These are phyloP conservation scores for Recurvirostra avosetta DNA, from an alignment of 2,113 vertebrate species.

Conservation along the genomic window DNA sequence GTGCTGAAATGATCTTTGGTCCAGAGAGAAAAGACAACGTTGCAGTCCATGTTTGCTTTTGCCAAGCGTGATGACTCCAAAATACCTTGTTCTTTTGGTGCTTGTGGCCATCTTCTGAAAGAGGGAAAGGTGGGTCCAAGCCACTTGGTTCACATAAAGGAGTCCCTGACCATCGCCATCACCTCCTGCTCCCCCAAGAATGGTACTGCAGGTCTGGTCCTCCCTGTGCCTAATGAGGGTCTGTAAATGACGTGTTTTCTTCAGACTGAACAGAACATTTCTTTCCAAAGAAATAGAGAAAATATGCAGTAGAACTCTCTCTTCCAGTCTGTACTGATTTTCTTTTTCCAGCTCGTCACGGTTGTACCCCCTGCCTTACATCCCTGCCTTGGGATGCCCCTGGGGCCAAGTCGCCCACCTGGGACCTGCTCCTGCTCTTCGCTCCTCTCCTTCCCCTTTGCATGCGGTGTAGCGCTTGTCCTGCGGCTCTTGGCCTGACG, in stretches of 20 bases:
- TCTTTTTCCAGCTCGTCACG: neutral
- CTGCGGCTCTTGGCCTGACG: neutral
- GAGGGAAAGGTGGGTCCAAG: neutral
- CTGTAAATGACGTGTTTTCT: neutral
- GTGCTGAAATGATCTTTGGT: neutral
- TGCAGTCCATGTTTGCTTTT: neutral
- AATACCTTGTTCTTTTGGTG: neutral
- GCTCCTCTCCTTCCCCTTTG: neutral
- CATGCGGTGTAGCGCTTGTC: neutral
- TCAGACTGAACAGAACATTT: neutral
- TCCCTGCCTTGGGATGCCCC: neutral
- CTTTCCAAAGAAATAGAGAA: neutral
- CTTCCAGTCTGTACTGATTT: neutral
- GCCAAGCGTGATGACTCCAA: neutral
- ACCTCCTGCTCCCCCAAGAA: neutral
- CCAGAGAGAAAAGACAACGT: rapidly evolving
- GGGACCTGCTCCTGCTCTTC: neutral
- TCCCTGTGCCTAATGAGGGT: neutral
- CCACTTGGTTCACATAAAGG: neutral
- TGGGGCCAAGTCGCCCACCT: neutral
- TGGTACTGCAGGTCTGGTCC: neutral
- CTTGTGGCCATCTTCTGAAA: neutral
- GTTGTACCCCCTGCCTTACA: neutral
- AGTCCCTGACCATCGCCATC: neutral
- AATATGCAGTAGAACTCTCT: neutral